These are phyloP conservation scores for Ylistrum balloti DNA, from an alignment of 1,140 invertebrate genomes.

Conservation along the genomic window DNA sequence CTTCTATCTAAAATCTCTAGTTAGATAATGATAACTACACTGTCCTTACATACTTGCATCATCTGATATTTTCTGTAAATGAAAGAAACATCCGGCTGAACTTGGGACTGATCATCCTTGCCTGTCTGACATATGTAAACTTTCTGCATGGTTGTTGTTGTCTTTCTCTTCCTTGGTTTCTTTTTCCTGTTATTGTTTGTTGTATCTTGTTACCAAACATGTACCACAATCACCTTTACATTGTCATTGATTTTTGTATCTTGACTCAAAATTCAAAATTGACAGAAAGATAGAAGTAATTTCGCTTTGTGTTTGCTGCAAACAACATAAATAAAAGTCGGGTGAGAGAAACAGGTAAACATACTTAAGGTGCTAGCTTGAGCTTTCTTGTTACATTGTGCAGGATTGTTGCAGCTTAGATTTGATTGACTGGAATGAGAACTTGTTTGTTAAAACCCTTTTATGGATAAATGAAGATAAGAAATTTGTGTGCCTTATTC, in stretches of 20 bases:
- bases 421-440: too few relatives aligned
- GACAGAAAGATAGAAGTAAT: background rate
- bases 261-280: background rate
- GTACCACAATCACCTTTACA: background rate
- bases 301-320: background rate
- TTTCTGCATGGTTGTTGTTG: slow-evolving; percentile 12
- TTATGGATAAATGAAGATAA: too few relatives aligned
- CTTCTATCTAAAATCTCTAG: background rate
- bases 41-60: background rate
- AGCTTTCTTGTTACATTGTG: background rate
- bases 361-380: background rate
- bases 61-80: background rate
- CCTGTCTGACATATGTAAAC: background rate
- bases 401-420: background rate
- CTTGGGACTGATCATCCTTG: background rate
- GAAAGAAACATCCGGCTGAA: slow-evolving; percentile 11
- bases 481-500: too few relatives aligned
- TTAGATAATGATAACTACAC: background rate
- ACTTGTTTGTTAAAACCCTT: too few relatives aligned
- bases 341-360: background rate
- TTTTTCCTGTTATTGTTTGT: background rate
- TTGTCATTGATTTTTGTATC: background rate
- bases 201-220: background rate
- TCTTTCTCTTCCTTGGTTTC: background rate
- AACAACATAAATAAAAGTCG: background rate